Base-by-base conservation (phyloP, 2,888 invertebrate species). In the Tupiocoris notatus region DNA sequence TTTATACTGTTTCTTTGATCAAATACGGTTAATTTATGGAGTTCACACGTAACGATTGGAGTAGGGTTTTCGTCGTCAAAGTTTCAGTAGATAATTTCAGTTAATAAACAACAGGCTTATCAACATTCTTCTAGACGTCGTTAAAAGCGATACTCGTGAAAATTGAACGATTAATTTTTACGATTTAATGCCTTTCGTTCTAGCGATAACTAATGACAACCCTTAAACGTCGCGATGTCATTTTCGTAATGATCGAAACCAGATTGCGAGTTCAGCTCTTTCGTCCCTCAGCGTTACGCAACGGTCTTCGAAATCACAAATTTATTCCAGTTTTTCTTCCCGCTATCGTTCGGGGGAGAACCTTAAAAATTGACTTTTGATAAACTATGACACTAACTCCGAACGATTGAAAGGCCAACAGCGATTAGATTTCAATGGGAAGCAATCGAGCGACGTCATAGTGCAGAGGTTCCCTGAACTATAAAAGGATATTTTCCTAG, bases 391-490 rank as follows among this genome's bases (percentile, higher is more conserved):
- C 39, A 39, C 12, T 39, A 3, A 3, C 3, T 39, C 39, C 39
- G 6, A 7, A 39, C 39, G 39, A n/a, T 39, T 39, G 39, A 39
- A 39, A 39, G 65, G 54, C 1, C 65, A 17, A 39, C 3, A 18
- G 17, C 18, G 65, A 65, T 65, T 65, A 65, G 65, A 39, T 65
- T 65, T n/a, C 25, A 24, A 39, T n/a, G 6, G 39, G 39, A 65
- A 6, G 39, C 39, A 39, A 39, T 39, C 39, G 12, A 39, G 39
- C 12, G 39, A 39, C 39, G 39, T 12, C 6, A 7, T 39, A 12
- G 39, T 39, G 3, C 39, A 39, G 39, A 39, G 6, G 39, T 39
- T 39, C 39, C 39, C 12, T 39, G 39, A 39, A 7, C n/a, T n/a
- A n/a, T n/a, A n/a, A n/a, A n/a, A n/a, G n/a, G n/a, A n/a, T n/a